Percentiles rank a stretch among this genome's conserved stretches.
These are phyloP conservation scores for Drosophila obscura DNA, from an alignment of 1,140 invertebrate species.

Conservation along the genomic window DNA sequence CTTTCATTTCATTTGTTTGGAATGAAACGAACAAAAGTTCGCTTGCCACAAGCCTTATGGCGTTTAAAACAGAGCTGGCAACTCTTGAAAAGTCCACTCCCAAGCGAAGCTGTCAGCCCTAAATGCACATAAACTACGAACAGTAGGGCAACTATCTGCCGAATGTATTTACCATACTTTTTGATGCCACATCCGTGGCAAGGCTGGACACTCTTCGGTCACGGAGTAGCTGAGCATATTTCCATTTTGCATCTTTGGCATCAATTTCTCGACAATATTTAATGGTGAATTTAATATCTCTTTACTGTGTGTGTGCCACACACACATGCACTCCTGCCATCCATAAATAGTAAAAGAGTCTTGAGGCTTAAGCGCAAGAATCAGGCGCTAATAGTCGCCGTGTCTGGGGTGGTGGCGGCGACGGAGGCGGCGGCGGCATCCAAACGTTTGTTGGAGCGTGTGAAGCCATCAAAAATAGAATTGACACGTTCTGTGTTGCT, in stretches of 20 bases:
- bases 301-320: too few relatives aligned
- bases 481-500: conserved; percentile 53
- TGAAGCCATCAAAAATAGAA: conserved; percentile 64
- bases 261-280: conserved; percentile 7
- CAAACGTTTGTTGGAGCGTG: conserved; percentile 43
- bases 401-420: conserved; percentile 1
- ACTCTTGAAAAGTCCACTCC: too few relatives aligned
- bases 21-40: too few relatives aligned
- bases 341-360: conserved; percentile 16
- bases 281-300: conserved; percentile 1
- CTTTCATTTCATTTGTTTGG: too few relatives aligned
- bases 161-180: too few relatives aligned
- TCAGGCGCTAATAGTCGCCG: conserved; percentile 31
- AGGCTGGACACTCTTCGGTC: neutral
- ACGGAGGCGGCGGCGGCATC: too few relatives aligned
- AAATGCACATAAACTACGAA: too few relatives aligned
- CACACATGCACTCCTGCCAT: neutral
- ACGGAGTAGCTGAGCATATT: too few relatives aligned
- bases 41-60: too few relatives aligned
- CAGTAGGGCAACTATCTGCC: too few relatives aligned
- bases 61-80: too few relatives aligned
- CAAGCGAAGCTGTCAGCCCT: too few relatives aligned
- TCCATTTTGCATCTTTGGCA: neutral
- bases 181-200: neutral
- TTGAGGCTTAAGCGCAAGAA: neutral